Base-by-base conservation (phyloP, 2,888 invertebrate genomes). In the Neria commutata region DNA sequence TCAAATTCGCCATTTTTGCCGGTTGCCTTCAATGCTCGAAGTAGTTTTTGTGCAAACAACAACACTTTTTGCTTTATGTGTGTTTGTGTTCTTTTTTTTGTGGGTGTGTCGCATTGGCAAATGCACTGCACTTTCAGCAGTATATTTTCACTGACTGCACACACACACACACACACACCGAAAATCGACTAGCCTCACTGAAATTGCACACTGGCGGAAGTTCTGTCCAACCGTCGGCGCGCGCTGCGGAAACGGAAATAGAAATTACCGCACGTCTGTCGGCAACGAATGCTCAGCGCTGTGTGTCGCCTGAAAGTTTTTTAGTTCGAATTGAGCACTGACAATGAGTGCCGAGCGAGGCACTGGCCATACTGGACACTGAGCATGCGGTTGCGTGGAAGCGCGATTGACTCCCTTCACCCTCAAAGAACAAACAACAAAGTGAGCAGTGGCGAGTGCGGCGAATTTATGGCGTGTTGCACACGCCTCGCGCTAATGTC, bases 231-330 rank as follows among this genome's bases (percentile, higher is more conserved):
- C n/a, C n/a, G n/a, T n/a, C n/a, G n/a, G 29, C 29, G 29, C 11
- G 29, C 11, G 29, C 37, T 37, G 37, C 4, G 3, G 8, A n/a
- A 37, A n/a, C n/a, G n/a, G n/a, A n/a, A 37, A 37, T 14, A n/a
- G 37, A 37, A 10, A 37, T 37, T 37, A 14, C 37, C 37, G 14
- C n/a, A 37, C n/a, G 63, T 67, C 72, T 65, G 68, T 54, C 60
- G 52, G 48, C 61, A 52, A 55, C 59, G 61, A 56, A 51, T 64
- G 71, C 73, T 73, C 66, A 71, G 64, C 73, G 64, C 65, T 64
- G 70, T 72, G 66, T 72, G 68, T 6, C 21, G 42, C 21, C 21
- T 11, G n/a, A 23, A n/a, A 11, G 6, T 6, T 6, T 8, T 11
- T 29, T 6, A 8, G n/a, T 37, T 37, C 37, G 37, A 6, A 37